Percentiles rank a stretch among this genome's conserved stretches.
Conservation (phyloP, 2,888 invertebrate species). For the Junonia oenone region DNA sequence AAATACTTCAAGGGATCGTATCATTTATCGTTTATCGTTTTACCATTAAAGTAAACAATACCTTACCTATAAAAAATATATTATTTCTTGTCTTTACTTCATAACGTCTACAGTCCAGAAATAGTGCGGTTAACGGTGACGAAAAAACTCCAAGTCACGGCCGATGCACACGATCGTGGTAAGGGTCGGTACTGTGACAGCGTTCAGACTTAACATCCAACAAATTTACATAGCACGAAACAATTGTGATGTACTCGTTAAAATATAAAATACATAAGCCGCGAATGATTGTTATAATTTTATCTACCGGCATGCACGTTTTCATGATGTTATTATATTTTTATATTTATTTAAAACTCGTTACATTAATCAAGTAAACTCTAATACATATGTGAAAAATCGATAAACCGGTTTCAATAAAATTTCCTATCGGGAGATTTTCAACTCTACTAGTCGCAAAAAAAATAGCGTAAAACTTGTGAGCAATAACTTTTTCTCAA, state of each 20-base stretch:
- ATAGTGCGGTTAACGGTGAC: constrained; percentile 12
- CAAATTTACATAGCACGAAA: constrained; percentile 1
- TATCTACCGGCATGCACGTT: neutral
- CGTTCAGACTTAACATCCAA: constrained; percentile 15
- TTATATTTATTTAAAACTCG: no score
- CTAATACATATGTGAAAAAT: no score
- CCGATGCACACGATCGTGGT: constrained; percentile 46
- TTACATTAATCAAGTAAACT: no score
- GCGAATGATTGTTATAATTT: neutral
- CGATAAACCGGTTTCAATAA: no score
- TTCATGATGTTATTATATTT: no score
- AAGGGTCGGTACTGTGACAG: constrained; percentile 37
- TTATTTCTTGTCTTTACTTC: neutral
- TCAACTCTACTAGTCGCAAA: no score
- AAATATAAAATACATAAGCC: neutral
- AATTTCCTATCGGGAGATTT: no score
- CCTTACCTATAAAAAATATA: no score
- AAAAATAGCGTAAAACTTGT: no score
- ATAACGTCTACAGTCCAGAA: constrained; percentile 10
- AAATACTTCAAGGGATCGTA: no score
- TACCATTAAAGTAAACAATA: neutral
- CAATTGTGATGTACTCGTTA: neutral
- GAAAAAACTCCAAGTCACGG: constrained; percentile 48
- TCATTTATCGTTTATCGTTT: neutral
- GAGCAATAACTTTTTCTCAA: no score